These are phyloP conservation scores for Tupaia tana DNA, from an alignment of 2,113 vertebrate species.

Conservation along the genomic window DNA sequence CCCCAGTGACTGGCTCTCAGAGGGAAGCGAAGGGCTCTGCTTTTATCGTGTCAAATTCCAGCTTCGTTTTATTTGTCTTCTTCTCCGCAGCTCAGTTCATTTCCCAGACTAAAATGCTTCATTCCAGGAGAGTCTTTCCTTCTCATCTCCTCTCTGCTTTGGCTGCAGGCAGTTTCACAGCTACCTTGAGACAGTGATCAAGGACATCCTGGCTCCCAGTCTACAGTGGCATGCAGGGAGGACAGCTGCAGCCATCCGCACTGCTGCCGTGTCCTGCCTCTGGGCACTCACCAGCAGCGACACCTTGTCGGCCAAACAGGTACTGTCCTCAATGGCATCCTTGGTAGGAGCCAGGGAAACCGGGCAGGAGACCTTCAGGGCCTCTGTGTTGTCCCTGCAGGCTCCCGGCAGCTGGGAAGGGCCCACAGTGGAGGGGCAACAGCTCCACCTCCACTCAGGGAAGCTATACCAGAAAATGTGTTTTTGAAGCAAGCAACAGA, in stretches of 20 bases:
- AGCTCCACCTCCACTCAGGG: background rate
- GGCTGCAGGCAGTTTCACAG: slow-evolving; percentile 88
- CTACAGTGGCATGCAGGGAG: slow-evolving; percentile 95
- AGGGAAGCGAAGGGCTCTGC: background rate
- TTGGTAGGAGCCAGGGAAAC: background rate
- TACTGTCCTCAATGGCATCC: slow-evolving; percentile 61
- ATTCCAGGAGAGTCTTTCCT: background rate
- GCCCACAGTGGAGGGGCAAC: background rate
- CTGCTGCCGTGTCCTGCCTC: slow-evolving; percentile 93
- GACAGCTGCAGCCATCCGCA: slow-evolving; percentile 93
- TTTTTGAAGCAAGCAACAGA: background rate
- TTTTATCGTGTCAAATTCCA: accelerated
- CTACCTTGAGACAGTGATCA: slow-evolving; percentile 89
- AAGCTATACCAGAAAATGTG: background rate
- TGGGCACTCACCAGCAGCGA: slow-evolving; percentile 91
- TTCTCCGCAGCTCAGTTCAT: slow-evolving; percentile 19
- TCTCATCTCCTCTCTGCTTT: slow-evolving; percentile 64
- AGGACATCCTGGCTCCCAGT: slow-evolving; percentile 93
- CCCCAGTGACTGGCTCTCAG: background rate
- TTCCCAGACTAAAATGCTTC: slow-evolving; percentile 59
- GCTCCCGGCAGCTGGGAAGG: background rate
- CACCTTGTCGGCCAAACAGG: slow-evolving; percentile 89
- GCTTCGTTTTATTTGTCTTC: background rate
- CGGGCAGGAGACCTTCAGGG: background rate
- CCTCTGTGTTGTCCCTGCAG: background rate